Evolutionary conservation across 2,797 vertebrate genomes (phyloP).

Genomic region (Craterocephalus amniculus): DNA sequence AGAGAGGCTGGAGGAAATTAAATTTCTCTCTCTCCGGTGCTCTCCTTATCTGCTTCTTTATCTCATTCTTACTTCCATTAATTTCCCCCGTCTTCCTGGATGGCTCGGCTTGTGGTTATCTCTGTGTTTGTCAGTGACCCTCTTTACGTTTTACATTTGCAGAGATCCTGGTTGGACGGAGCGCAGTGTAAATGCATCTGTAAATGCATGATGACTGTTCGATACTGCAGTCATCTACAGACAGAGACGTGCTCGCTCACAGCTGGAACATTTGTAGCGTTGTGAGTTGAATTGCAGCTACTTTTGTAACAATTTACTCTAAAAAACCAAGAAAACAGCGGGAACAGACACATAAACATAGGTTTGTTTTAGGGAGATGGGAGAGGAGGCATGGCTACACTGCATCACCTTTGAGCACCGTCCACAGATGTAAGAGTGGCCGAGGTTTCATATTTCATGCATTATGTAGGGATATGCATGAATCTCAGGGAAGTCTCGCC

Average conservation of each 20-base stretch:
- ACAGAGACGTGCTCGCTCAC: constrained; percentile 38
- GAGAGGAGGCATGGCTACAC: not conserved
- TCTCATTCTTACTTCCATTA: constrained; percentile 1
- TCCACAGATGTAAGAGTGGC: not conserved
- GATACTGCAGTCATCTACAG: constrained; percentile 15
- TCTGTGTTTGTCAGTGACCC: not conserved
- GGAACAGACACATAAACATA: not conserved
- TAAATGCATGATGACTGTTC: constrained; percentile 19
- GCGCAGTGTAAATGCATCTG: constrained; percentile 12
- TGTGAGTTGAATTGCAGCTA: constrained; percentile 19
- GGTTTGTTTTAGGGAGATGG: not conserved
- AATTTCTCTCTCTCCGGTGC: constrained; percentile 29
- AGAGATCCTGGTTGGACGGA: constrained; percentile 6
- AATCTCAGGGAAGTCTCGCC: constrained; percentile 4
- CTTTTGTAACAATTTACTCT: not conserved
- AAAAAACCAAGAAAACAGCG: not conserved
- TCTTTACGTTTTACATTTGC: constrained; percentile 8
- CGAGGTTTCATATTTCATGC: not conserved
- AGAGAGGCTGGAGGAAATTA: constrained; percentile 35
- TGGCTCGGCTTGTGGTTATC: constrained; percentile 10
- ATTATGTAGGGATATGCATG: constrained; percentile 16
- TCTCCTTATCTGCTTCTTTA: constrained; percentile 8
- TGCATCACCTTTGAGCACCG: not conserved
- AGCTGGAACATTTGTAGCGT: constrained; percentile 12
- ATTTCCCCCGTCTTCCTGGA: not conserved